A percentile compares a stretch with the other conserved stretches of the same genome.
Evolutionary conservation across 2,797 vertebrate genomes (phyloP).

Genomic region (Manis crassicaudata): DNA sequence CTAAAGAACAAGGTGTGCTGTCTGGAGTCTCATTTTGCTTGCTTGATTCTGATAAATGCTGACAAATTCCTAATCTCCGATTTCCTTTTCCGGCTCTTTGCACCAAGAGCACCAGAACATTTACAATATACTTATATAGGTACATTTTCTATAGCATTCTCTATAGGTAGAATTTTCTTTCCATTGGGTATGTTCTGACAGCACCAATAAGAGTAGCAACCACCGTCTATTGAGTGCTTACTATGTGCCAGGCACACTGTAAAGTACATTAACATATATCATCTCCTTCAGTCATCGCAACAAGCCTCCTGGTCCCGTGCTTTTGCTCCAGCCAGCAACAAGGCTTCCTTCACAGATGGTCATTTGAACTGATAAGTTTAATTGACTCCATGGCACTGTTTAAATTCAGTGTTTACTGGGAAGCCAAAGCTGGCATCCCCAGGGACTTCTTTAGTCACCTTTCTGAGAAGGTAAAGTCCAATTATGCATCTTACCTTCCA

Average conservation of each 20-base stretch:
- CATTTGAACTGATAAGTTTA: conserved; percentile 29
- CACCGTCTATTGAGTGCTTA: rapidly evolving
- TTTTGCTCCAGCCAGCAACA: too few relatives aligned
- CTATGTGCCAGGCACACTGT: rapidly evolving
- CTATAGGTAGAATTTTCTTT: not conserved
- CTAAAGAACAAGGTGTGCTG: not conserved
- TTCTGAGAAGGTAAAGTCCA: not conserved
- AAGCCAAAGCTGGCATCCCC: not conserved
- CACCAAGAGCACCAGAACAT: not conserved
- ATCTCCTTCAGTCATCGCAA: not conserved
- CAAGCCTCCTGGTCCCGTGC: not conserved
- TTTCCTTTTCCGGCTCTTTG: not conserved
- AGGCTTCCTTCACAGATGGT: not conserved
- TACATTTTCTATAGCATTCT: not conserved
- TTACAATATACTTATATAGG: not conserved
- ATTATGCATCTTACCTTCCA: conserved; percentile 31
- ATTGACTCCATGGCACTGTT: not conserved
- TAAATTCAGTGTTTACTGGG: not conserved
- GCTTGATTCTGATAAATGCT: conserved; percentile 23
- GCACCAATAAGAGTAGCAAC: not conserved
- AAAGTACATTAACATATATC: not conserved
- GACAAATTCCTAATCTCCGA: conserved; percentile 40
- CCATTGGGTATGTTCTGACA: not conserved
- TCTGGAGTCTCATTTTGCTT: conserved; percentile 35
- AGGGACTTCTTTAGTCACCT: not conserved